Conservation (phyloP, 2,113 vertebrate genomes). For the Neomonachus schauinslandi region DNA sequence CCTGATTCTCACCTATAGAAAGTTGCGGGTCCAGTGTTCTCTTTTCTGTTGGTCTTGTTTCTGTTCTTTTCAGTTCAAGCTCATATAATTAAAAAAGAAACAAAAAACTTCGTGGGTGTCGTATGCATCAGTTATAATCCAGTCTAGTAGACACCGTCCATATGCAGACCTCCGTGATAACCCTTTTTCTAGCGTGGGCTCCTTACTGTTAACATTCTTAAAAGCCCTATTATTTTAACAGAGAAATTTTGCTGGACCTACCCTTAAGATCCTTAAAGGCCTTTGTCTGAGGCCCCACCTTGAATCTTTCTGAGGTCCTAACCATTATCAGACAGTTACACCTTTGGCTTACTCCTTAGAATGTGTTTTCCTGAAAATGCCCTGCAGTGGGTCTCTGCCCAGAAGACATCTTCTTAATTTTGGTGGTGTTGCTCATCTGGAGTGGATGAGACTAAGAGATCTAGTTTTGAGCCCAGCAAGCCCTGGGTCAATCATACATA, state of each 20-base stretch:
- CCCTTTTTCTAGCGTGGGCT: not conserved
- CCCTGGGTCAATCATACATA: not conserved
- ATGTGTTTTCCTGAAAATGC: not conserved
- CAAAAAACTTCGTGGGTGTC: not conserved
- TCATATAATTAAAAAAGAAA: not conserved
- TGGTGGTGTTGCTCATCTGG: not conserved
- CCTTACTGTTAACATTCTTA: not conserved
- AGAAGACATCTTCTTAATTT: not conserved
- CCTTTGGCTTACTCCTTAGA: not conserved
- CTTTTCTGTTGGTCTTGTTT: not conserved
- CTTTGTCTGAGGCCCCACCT: not conserved
- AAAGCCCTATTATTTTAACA: not conserved
- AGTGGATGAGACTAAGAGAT: not conserved
- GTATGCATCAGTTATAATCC: not conserved
- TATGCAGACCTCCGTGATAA: not conserved
- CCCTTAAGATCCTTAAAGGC: not conserved
- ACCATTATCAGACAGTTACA: not conserved
- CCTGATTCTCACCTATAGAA: not conserved
- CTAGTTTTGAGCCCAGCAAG: not conserved
- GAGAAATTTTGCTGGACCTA: not conserved
- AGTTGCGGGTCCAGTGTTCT: not conserved
- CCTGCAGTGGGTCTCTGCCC: not conserved
- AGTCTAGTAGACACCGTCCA: not conserved
- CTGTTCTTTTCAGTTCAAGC: not conserved
- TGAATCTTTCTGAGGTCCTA: not conserved